Conservation (phyloP, 92 coral and sea anemone species). For the Diadumene lineata region DNA sequence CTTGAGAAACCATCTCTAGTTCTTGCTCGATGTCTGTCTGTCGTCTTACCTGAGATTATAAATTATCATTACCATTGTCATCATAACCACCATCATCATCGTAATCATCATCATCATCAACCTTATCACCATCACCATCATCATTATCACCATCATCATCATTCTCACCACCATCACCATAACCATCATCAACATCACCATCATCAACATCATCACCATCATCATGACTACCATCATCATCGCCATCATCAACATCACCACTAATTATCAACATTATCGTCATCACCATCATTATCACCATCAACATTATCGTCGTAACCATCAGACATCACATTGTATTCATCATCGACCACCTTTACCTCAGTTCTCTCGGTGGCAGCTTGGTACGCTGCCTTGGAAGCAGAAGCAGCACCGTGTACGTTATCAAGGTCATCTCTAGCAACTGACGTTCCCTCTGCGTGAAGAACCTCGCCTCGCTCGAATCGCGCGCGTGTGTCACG, state of each 20-base stretch:
- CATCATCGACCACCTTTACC: not conserved
- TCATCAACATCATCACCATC: not conserved
- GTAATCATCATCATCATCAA: not conserved
- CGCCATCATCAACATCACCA: not conserved
- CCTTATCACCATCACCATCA: not conserved
- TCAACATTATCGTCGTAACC: not conserved
- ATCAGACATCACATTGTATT: not conserved
- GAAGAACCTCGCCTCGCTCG: constrained; percentile 65
- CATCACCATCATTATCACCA: not conserved
- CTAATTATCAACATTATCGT: not conserved
- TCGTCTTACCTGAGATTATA: not conserved
- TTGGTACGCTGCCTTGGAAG: constrained; percentile 66
- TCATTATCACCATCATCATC: not conserved
- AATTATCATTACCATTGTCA: not conserved
- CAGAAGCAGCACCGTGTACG: constrained; percentile 61
- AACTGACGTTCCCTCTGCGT: constrained; percentile 53
- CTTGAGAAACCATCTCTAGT: constrained; percentile 25
- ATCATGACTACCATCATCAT: not conserved
- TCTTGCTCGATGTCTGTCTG: constrained; percentile 32
- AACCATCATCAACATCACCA: not conserved
- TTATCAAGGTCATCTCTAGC: constrained; percentile 58
- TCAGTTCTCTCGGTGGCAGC: constrained; percentile 63
- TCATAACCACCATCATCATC: not conserved
- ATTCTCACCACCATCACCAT: not conserved
- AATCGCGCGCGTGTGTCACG: constrained; percentile 70